Percentiles rank a stretch among this genome's conserved stretches.
Conservation (phyloP, 2,797 vertebrate species). For the Acrossocheilus wenchowensis region DNA sequence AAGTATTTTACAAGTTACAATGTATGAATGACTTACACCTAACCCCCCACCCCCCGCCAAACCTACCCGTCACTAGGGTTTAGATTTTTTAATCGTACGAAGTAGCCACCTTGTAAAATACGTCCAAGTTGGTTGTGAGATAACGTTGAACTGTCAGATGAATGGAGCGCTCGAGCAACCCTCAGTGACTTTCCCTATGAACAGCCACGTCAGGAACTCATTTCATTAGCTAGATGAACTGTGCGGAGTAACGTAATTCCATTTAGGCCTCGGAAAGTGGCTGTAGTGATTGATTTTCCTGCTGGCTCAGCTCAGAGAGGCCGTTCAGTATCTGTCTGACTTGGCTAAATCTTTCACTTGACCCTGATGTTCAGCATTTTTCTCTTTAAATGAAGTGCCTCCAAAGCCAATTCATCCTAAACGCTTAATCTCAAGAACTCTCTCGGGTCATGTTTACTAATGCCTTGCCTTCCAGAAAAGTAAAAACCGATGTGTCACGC, state of each 20-base stretch:
- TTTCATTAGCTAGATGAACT: conserved; percentile 51
- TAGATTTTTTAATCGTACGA: too few species aligned
- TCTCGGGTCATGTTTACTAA: not conserved
- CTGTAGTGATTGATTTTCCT: conserved; percentile 41
- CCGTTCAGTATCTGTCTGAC: not conserved
- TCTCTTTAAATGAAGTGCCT: conserved; percentile 32
- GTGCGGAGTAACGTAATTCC: conserved; percentile 14
- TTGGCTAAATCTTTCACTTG: not conserved
- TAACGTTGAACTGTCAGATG: not conserved
- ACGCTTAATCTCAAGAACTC: conserved; percentile 20
- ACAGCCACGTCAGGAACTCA: conserved; percentile 21
- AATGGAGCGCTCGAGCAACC: not conserved
- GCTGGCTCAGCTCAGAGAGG: conserved; percentile 30
- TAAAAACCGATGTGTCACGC: not conserved
- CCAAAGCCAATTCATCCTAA: conserved; percentile 5
- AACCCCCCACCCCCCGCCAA: too few species aligned
- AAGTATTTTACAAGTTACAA: too few species aligned
- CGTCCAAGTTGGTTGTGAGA: too few species aligned
- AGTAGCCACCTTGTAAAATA: too few species aligned
- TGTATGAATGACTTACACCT: too few species aligned
- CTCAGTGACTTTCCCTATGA: not conserved
- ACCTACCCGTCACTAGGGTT: too few species aligned
- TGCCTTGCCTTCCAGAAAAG: not conserved
- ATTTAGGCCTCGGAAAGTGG: conserved; percentile 12
- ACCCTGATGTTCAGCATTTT: conserved; percentile 16